Evolutionary conservation across 2,113 vertebrate species (phyloP), one percentile per base, ranked within the genome.

Genomic region (Paracanthobrama guichenoti): DNA sequence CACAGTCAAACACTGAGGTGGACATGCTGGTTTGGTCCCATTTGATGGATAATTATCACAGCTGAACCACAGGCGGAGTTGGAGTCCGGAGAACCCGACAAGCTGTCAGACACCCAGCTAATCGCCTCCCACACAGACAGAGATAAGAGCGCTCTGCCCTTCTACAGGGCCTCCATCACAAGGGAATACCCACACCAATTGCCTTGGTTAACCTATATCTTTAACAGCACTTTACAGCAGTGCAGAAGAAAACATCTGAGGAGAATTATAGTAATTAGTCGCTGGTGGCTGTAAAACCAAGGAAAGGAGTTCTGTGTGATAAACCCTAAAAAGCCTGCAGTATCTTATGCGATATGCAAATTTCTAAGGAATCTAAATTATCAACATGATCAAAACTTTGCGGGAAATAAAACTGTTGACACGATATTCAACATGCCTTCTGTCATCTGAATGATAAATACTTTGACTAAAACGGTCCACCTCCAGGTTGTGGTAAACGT

Each of bases 81-180:
- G 35, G 31, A 75, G 26, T 55, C 59, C 22, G 13, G 76, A 83
- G 66, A 46, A 53, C 50, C 57, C 48, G 71, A n/a, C 59, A 84
- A 55, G 55, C 39, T 28, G 22, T 71, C 67, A 48, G 55, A 83
- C 85, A 85, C n/a, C 26, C 73, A 66, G 50, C 86, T 88, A 90
- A 89, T 90, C 89, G 55, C 62, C 79, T 66, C 66, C 35, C n/a
- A 44, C 84, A 46, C 89, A 88, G 62, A 20, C 48, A 2, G 50
- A 85, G 89, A 90, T 88, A 87, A 88, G 82, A 71, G 72, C 20
- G 3, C 26, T 22, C 1, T 13, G 60, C 74, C 78, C 75, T 55
- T 42, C 48, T 14, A 35, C 46, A 57, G 31, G 72, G 75, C 82
- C 86, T 64, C 81, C 66, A 55, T 67, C 50, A 22, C 39, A 59